A percentile compares a stretch with the other conserved stretches of the same genome.
These are phyloP conservation scores for Schizopygopsis malacanthus DNA, from an alignment of 2,797 vertebrate genomes.

Conservation along the genomic window DNA sequence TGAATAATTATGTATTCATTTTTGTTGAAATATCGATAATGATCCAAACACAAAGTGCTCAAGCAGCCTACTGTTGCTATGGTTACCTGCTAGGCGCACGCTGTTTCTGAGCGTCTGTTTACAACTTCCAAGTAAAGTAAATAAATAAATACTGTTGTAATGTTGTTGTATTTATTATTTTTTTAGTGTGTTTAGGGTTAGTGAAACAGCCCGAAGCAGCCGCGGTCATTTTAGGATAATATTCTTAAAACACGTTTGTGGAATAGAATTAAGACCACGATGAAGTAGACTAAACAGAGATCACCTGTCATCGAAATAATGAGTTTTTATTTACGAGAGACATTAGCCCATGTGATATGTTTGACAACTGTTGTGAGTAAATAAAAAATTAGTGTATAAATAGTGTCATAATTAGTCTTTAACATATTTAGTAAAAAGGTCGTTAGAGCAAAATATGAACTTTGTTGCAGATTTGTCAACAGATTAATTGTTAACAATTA, in stretches of 20 bases:
- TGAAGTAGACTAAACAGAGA: neutral
- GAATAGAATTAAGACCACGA: neutral
- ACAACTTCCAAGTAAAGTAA: neutral
- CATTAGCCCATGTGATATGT: neutral
- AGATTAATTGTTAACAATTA: neutral
- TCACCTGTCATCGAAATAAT: neutral
- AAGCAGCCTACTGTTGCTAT: constrained; percentile 16
- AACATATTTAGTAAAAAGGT: too few relatives aligned
- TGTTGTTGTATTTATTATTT: neutral
- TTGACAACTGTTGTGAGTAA: neutral
- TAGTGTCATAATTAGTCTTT: neutral
- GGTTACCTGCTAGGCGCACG: constrained; percentile 2
- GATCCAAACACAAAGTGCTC: neutral
- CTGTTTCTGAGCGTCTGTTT: neutral
- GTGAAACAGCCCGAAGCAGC: neutral
- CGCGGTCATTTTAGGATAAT: too few relatives aligned
- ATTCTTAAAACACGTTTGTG: neutral
- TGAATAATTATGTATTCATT: neutral
- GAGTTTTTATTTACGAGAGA: neutral
- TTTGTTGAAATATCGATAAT: neutral
- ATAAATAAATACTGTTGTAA: neutral
- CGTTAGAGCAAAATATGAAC: neutral
- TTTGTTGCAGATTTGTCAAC: neutral
- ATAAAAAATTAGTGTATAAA: neutral
- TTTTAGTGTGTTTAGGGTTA: too few relatives aligned